These are phyloP conservation scores for Scytalopus superciliaris DNA, from an alignment of 2,113 vertebrate genomes.

Conservation along the genomic window DNA sequence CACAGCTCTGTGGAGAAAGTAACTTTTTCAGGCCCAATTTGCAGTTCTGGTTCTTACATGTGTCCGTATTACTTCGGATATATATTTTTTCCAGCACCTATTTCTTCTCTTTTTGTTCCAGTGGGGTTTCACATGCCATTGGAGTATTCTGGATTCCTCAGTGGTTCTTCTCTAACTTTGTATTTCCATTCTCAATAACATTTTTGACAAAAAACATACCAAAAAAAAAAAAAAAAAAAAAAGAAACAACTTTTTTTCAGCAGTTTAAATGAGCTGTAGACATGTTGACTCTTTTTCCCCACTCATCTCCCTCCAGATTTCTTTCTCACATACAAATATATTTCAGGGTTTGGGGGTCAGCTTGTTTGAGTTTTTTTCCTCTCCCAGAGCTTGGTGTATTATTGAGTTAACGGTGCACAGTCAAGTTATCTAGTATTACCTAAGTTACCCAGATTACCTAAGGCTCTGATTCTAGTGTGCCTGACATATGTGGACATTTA, in stretches of 20 bases:
- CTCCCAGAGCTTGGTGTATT: background rate
- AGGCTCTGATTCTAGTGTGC: background rate
- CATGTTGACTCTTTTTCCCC: background rate
- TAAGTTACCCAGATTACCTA: background rate
- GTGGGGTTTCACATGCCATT: background rate
- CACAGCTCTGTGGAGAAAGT: background rate
- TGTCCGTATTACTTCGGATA: background rate
- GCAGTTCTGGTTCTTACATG: background rate
- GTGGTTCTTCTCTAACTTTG: background rate
- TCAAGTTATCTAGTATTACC: background rate
- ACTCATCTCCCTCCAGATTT: background rate
- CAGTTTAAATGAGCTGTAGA: background rate
- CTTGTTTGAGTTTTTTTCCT: background rate
- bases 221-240: background rate
- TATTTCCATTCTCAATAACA: background rate
- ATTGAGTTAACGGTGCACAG: background rate
- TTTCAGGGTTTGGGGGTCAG: background rate
- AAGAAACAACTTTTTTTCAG: background rate
- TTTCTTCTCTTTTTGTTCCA: background rate
- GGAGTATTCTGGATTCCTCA: background rate
- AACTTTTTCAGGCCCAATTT: background rate
- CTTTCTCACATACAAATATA: background rate
- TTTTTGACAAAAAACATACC: background rate
- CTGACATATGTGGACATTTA: background rate
- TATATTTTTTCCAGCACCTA: background rate